Evolutionary conservation across 2,888 invertebrate genomes (phyloP), one percentile per base, ranked within the genome.

Genomic region (Griposia aprilina): DNA sequence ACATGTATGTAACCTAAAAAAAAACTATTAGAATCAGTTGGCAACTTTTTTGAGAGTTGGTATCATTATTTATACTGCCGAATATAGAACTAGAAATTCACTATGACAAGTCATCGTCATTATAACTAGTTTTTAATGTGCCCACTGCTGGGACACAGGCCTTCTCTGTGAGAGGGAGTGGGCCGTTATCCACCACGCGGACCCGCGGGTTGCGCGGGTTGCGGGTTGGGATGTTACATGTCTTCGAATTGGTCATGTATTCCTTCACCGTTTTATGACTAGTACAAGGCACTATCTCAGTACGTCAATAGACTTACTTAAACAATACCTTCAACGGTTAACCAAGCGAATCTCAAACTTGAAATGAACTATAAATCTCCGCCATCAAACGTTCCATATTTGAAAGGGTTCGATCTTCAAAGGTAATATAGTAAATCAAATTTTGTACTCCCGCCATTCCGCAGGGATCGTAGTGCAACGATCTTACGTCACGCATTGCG

Each of bases 371-470:
- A 48, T 68, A 80, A 52, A 73, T 62, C 48, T 48, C 60, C 50
- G 48, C 59, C 59, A 70, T 79, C 55, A 73, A 77, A 41, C 80
- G 75, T 83, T 84, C 84, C 55, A 83, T 71, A 74, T 84, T 84
- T 84, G 86, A 80, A 83, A 80, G 63, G 87, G 73, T 76, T 83
- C 75, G 50, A 81, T 84, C 88, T 89, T 89, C 88, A 88, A 88
- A 89, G 85, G 79, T 75, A 70, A 74, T 71, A 36, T 79, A 81
- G 63, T 88, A 88, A 88, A 89, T 88, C 88, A 86, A 88, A 88
- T 88, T 84, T 80, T 55, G 81, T 77, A 77, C 79, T 86, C 80
- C 75, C 65, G 74, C 52, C 69, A 50, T 69, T 83, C 86, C 89
- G 74, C 41, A 20, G 76, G 83, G 85, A 83, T 68, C 55, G 62